Conservation (phyloP, 2,888 invertebrate species). For the Glomeris marginata region DNA sequence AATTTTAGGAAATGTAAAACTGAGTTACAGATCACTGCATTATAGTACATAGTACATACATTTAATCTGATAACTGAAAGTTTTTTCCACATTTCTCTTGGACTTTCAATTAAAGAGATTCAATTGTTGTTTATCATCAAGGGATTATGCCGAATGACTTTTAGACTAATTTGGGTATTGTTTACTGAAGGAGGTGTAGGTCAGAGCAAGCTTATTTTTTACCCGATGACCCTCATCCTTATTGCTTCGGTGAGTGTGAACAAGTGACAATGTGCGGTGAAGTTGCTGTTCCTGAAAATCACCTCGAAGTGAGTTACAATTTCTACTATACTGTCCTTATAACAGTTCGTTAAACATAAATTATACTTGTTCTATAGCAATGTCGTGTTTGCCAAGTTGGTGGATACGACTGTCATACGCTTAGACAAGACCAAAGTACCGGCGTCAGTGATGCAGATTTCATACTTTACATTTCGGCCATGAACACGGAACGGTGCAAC, state of each 20-base stretch:
- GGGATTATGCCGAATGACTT: conserved; percentile 1
- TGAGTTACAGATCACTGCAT: too few species aligned
- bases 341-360: neutral
- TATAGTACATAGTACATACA: too few species aligned
- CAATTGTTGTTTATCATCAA: too few species aligned
- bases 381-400: conserved; percentile 78
- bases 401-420: conserved; percentile 52
- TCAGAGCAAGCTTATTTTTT: conserved; percentile 57
- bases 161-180: conserved; percentile 9
- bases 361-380: conserved; percentile 38
- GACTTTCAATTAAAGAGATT: too few species aligned
- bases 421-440: conserved; percentile 37
- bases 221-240: conserved; percentile 50
- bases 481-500: conserved; percentile 82
- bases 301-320: conserved; percentile 81
- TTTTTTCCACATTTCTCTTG: too few species aligned
- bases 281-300: conserved; percentile 78
- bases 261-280: conserved; percentile 88
- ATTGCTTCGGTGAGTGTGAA: conserved; percentile 74
- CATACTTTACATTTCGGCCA: conserved; percentile 89
- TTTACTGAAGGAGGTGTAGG: conserved; percentile 59
- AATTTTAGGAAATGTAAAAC: conserved; percentile 8
- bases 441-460: conserved; percentile 69
- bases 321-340: too few species aligned
- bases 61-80: too few species aligned